Base-by-base conservation (phyloP, 2,113 vertebrate species). In the Sinocyclocheilus maitianheensis region DNA sequence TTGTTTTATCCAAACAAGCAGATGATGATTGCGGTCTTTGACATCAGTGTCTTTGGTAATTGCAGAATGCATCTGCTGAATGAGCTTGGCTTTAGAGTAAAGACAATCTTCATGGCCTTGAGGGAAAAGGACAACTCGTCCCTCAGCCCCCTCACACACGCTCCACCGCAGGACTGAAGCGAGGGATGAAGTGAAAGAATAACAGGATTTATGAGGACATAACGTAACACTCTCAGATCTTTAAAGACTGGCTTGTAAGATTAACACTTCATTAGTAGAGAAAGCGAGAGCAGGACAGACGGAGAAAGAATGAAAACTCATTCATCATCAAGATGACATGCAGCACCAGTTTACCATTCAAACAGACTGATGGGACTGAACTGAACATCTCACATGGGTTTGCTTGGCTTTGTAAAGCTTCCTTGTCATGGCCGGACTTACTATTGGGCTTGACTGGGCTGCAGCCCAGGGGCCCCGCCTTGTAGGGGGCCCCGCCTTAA, bases 11-110 rank as follows among this genome's bases (percentile, higher is more conserved):
- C 9, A 10, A 69, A 82, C 30, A 22, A 34, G 18, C 43, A 69
- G 24, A 82, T 34, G 16, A 51, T 51, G 63, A 82, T 69, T 69
- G 80, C 16, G 24, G 79, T 69, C 10, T 20, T 81, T 81, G 77
- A 63, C 79, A 65, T 67, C 79, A 67, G 7, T 2, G 7, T 26
- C 24, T 65, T 18, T 81, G 24, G 37, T 81, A 67, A 24, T 30
- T 16, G 13, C n/a, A 24, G 37, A 74, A 74, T 13, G 37, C 2
- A 1, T 74, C 37, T 77, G 48, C 9, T 20, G 24, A 34, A 77
- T 77, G 76, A 55, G 14, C 16, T 48, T 71, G 24, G 81, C 63
- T 67, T 67, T 63, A 30, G 60, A 53, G 60, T 6, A 81, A 67
- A 81, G 72, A 26, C n/a, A 82, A 8, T 34, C 30, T 37, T 55